Conservation (phyloP, 2,113 vertebrate species). For the Prunella himalayana region DNA sequence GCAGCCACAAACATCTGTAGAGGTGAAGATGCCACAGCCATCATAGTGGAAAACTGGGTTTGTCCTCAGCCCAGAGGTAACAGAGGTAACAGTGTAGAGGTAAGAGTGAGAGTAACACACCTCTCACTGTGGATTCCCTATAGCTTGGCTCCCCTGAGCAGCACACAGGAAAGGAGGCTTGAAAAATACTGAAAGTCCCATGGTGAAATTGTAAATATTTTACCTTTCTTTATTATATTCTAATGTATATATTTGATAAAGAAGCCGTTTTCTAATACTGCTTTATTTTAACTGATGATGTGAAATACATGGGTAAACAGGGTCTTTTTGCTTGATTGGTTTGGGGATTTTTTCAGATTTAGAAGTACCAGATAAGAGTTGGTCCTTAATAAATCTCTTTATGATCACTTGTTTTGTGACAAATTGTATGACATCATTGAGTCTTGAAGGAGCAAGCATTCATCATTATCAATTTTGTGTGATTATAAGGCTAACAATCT, state of each 20-base stretch:
- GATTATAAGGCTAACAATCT: background rate
- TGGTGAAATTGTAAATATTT: background rate
- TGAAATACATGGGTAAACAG: background rate
- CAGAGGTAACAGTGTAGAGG: background rate
- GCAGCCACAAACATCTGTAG: background rate
- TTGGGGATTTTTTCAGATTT: background rate
- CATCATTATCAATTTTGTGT: background rate
- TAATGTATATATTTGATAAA: background rate
- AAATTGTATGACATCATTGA: background rate
- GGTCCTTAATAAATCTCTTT: background rate
- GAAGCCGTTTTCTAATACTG: background rate
- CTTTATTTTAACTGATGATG: background rate
- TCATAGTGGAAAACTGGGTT: accelerated
- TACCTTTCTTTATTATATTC: background rate
- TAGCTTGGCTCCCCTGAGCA: background rate
- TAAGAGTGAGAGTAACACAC: background rate
- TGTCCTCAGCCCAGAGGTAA: background rate
- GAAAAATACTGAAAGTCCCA: background rate
- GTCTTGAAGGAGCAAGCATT: background rate
- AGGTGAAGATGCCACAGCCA: background rate
- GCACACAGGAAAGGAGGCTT: background rate
- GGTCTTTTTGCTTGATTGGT: accelerated
- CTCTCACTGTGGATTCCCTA: background rate
- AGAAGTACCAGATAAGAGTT: background rate
- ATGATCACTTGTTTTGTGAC: accelerated